Base-by-base conservation (phyloP, 2,113 vertebrate species). In the Trichomycterus rosablanca region DNA sequence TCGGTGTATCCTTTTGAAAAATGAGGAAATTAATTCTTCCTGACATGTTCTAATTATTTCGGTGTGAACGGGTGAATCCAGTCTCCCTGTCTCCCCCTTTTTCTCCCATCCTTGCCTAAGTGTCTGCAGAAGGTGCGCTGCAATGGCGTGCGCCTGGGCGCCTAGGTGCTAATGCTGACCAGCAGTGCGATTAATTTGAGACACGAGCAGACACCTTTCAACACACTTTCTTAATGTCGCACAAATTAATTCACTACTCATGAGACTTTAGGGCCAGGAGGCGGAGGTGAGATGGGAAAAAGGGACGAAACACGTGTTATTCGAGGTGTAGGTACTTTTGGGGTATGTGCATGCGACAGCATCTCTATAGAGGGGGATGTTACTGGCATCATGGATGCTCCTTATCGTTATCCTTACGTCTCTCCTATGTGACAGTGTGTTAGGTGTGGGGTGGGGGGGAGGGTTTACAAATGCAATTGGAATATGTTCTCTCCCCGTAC, bases 1-100 rank as follows among this genome's bases (percentile, higher is more conserved):
- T 98, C 94, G 98, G 93, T 99, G 93, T 98, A 97, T 98, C 96
- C 94, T 98, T 97, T 97, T 99, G 96, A 99, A 99, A 98, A 97
- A 99, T 99, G 96, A 99, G 94, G 91, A 97, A 99, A 99, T 99
- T 98, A 99, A 99, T 99, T 99, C 94, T 93, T 99, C 92, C 92
- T 99, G 96, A 99, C 96, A 94, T 97, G 93, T 99, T 99, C 93
- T 99, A 99, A 99, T 99, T 99, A 98, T 98, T 97, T 94, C 92
- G 93, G 93, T 97, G 95, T 97, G 95, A 98, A 94, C 82, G 83
- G 53, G 92, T 87, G 91, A 94, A 95, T 93, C 86, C 90, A 84
- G 87, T 90, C 88, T 80, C 43, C 34, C 59, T 63, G 60, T 56
- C 58, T 73, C 61, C 10, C 74, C 58, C 70, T 24, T 66, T 15